These are phyloP conservation scores for Limonius californicus DNA, from an alignment of 1,140 invertebrate species.

Conservation along the genomic window DNA sequence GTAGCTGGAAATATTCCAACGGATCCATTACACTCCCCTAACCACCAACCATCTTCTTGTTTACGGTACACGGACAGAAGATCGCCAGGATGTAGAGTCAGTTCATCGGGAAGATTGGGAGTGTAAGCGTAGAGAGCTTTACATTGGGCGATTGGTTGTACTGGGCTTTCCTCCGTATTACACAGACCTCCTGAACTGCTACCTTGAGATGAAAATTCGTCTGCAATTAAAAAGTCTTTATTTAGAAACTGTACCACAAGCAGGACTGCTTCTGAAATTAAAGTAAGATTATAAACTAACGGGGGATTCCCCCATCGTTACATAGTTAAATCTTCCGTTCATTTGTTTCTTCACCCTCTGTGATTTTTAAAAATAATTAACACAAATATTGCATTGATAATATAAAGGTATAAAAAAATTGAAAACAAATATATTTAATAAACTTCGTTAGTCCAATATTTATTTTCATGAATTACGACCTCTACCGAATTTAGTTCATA, in stretches of 20 bases:
- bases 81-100: slow-evolving; percentile 79
- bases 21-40: slow-evolving; percentile 78
- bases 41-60: slow-evolving; percentile 93
- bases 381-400: background rate
- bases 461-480: too few relatives aligned
- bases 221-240: slow-evolving; percentile 45
- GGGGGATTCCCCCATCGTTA: too few relatives aligned
- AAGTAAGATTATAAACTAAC: too few relatives aligned
- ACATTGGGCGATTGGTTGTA: slow-evolving; percentile 60
- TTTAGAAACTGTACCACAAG: too few relatives aligned
- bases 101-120: slow-evolving; percentile 83
- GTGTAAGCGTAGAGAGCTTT: slow-evolving; percentile 83
- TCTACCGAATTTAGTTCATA: too few relatives aligned
- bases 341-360: too few relatives aligned
- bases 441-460: too few relatives aligned
- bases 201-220: slow-evolving; percentile 73
- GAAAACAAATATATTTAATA: too few relatives aligned
- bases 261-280: too few relatives aligned
- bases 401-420: too few relatives aligned
- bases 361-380: background rate
- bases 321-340: too few relatives aligned
- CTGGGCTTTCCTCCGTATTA: slow-evolving; percentile 53
- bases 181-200: slow-evolving; percentile 51
- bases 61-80: slow-evolving; percentile 85
- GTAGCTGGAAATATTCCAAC: slow-evolving; percentile 91